These are phyloP conservation scores for Synergus itoensis DNA, from an alignment of 2,888 invertebrate species.

Conservation along the genomic window DNA sequence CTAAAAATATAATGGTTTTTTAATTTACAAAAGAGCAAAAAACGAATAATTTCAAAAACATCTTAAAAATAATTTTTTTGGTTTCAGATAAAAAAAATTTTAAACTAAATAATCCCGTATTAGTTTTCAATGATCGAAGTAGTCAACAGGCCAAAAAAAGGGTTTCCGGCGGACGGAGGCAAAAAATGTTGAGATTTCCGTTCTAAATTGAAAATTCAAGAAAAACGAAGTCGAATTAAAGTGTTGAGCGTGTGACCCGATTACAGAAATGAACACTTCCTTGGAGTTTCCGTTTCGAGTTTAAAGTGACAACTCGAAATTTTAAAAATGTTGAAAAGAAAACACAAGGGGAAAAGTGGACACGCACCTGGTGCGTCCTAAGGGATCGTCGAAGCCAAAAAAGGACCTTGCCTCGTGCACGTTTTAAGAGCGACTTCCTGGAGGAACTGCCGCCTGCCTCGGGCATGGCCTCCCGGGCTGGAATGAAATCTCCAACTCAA, in stretches of 20 bases:
- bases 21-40: too few relatives aligned
- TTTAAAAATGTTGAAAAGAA: neutral
- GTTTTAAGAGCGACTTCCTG: slow-evolving; percentile 77
- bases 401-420: slow-evolving; percentile 64
- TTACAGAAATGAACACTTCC: too few relatives aligned
- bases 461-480: slow-evolving; percentile 76
- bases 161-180: too few relatives aligned
- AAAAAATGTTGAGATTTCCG: neutral
- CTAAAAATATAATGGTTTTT: too few relatives aligned
- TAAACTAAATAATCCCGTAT: too few relatives aligned
- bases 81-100: too few relatives aligned
- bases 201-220: slow-evolving; percentile 26
- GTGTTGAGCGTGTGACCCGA: slow-evolving; percentile 54
- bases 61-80: too few relatives aligned
- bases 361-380: slow-evolving; percentile 67
- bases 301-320: neutral
- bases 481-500: slow-evolving; percentile 61
- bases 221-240: slow-evolving; percentile 10
- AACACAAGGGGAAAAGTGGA: neutral
- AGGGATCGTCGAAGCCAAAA: slow-evolving; percentile 76
- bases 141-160: too few relatives aligned
- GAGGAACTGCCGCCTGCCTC: slow-evolving; percentile 71
- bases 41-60: too few relatives aligned
- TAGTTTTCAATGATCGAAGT: neutral
- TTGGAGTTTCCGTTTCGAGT: too few relatives aligned